Percentiles rank a stretch among this genome's conserved stretches.
Conservation (phyloP, 2,797 vertebrate species). For the Falco novaeseelandiae region DNA sequence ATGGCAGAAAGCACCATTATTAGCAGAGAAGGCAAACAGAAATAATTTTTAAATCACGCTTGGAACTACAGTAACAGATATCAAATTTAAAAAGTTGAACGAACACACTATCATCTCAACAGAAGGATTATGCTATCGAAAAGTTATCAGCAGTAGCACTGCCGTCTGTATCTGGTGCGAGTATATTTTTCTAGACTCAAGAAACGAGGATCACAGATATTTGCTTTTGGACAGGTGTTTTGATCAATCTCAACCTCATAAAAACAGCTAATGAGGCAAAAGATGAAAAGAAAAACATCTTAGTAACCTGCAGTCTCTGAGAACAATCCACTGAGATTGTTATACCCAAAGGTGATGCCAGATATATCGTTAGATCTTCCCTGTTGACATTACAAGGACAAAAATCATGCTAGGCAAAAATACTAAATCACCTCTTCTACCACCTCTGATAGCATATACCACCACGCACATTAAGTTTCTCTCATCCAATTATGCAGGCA, state of each 20-base stretch:
- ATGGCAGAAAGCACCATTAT: neutral
- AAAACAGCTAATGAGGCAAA: constrained; percentile 57
- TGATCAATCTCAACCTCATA: constrained; percentile 43
- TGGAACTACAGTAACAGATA: neutral
- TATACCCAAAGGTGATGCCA: constrained; percentile 44
- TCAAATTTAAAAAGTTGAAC: neutral
- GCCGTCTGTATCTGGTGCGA: neutral
- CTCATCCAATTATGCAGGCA: neutral
- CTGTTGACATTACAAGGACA: neutral
- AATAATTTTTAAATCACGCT: neutral
- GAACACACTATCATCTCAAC: neutral
- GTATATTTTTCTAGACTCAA: neutral
- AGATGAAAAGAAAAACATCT: constrained; percentile 54
- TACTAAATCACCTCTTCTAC: neutral
- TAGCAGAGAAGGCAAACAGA: constrained; percentile 6
- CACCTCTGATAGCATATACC: neutral
- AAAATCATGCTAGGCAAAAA: constrained; percentile 16
- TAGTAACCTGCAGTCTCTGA: constrained; percentile 7
- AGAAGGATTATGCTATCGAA: neutral
- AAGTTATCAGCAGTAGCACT: neutral
- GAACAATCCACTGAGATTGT: constrained; percentile 29
- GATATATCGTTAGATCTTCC: neutral
- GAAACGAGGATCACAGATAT: constrained; percentile 25
- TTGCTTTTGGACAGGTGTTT: constrained; percentile 49
- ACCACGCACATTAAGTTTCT: neutral